These are phyloP conservation scores for Drosophila lacertosa DNA, from an alignment of 1,140 invertebrate species.

Conservation along the genomic window DNA sequence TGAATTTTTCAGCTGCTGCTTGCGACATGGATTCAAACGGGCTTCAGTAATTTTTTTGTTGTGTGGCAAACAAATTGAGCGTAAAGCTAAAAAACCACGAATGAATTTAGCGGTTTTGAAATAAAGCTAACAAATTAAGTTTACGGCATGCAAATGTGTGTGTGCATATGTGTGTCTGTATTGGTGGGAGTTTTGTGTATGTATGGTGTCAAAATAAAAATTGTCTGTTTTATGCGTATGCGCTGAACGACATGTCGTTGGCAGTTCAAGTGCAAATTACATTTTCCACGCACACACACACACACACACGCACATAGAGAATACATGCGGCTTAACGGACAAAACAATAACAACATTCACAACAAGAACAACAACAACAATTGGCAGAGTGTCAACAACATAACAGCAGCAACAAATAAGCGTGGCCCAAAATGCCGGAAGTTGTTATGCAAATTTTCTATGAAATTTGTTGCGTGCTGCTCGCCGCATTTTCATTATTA, in stretches of 20 bases:
- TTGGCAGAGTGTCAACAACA: slow-evolving; percentile 34
- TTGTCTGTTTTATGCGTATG: slow-evolving; percentile 26
- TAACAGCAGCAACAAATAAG: slow-evolving; percentile 40
- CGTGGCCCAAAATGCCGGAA: slow-evolving; percentile 53
- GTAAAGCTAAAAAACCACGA: slow-evolving; percentile 23
- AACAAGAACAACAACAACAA: slow-evolving; percentile 23
- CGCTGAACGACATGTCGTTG: slow-evolving; percentile 34
- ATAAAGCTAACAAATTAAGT: slow-evolving; percentile 52
- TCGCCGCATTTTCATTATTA: slow-evolving; percentile 42
- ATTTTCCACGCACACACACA: slow-evolving; percentile 37
- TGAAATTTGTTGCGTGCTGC: slow-evolving; percentile 31
- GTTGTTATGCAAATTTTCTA: slow-evolving; percentile 71
- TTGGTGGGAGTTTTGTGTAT: no score
- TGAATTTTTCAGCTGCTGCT: slow-evolving; percentile 13
- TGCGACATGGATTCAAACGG: slow-evolving; percentile 1
- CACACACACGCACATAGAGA: slow-evolving; percentile 27
- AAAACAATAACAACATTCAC: slow-evolving; percentile 15
- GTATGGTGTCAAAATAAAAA: slow-evolving; percentile 21
- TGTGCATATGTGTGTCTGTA: slow-evolving; percentile 20
- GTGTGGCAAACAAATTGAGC: slow-evolving; percentile 3
- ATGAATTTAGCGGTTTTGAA: slow-evolving; percentile 41
- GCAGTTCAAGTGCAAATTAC: slow-evolving; percentile 62
- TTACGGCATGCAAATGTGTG: background rate
- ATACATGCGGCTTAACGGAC: slow-evolving; percentile 56
- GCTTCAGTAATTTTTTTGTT: background rate